These are phyloP conservation scores for Ostrea denselamellosa DNA, from an alignment of 1,140 invertebrate species.

Conservation along the genomic window DNA sequence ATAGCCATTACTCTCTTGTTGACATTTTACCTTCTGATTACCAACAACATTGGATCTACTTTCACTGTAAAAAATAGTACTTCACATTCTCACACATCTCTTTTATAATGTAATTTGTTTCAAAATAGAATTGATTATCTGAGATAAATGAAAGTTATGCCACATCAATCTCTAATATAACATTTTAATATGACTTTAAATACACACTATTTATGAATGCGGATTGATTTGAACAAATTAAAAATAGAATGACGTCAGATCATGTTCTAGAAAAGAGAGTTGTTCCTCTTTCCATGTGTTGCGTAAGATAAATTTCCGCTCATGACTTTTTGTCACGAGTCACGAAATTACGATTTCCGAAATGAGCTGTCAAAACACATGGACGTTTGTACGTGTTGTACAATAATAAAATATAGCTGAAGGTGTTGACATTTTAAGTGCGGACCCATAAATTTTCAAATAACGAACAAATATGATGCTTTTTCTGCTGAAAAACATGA, in stretches of 20 bases:
- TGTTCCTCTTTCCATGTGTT: not conserved
- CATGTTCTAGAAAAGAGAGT: not conserved
- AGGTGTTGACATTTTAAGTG: too few species aligned
- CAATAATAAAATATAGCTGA: too few species aligned
- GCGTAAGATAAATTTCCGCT: not conserved
- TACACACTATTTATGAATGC: not conserved
- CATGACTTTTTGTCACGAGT: not conserved
- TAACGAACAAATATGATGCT: too few species aligned
- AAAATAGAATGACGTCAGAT: slow-evolving; percentile 34
- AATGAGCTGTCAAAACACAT: too few species aligned
- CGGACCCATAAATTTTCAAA: too few species aligned
- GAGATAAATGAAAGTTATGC: too few species aligned
- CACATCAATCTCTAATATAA: too few species aligned
- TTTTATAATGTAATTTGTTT: too few species aligned
- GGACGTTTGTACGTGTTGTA: not conserved
- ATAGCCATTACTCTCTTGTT: slow-evolving; percentile 39
- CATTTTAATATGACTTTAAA: too few species aligned
- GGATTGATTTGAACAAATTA: not conserved
- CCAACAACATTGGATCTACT: not conserved
- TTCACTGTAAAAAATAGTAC: slow-evolving; percentile 1
- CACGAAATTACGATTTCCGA: too few species aligned
- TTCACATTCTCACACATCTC: not conserved
- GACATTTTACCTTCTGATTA: not conserved
- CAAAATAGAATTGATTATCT: too few species aligned
- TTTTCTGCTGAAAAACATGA: too few species aligned